Base-by-base conservation (phyloP, 2,797 vertebrate species). In the Silurus lanzhouensis region DNA sequence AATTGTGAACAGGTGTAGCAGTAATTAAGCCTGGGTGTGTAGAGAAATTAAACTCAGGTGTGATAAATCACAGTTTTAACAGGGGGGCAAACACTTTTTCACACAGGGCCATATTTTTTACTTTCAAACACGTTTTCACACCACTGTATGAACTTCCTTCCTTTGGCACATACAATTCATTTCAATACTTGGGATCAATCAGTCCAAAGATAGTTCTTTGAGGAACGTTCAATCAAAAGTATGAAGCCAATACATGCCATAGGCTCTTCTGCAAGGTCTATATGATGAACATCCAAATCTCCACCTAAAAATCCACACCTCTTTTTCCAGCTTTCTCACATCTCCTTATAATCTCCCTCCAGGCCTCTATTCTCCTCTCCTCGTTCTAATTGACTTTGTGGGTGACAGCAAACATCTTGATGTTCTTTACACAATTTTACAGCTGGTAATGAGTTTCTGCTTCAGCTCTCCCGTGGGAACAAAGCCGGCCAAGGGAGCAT, bases 281-380 rank as follows among this genome's bases (percentile, higher is more conserved):
- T 67, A 15, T 25, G 13, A 74, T 55, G 27, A 52, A 57, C 10
- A 15, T 57, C 8, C 27, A 58, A 20, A 60, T 68, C 15, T 68
- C 44, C 19, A 44, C 70, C n/a, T 58, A 79, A 77, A 84, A 38
- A 79, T 20, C 10, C 38, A 60, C 57, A 71, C 66, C 64, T 46
- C 25, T 80, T 63, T 48, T 66, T 79, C 22, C 38, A 63, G 77
- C 22, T 79, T 68, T 27, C 75, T 82, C 87, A 78, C 86, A 68
- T 87, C 88, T 89, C 84, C 84, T 57, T 48, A 13, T 17, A 55
- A 52, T 9, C 67, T 66, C 52, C 77, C 77, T 57, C 71, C 81
- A 84, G 85, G 85, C 90, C 89, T 91, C 90, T 90, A 87, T 89
- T 91, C 89, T 90, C 89, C 91, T 91, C 90, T 78, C 78, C 85